Base-by-base conservation (phyloP, 2,797 vertebrate species). In the Leuciscus waleckii region DNA sequence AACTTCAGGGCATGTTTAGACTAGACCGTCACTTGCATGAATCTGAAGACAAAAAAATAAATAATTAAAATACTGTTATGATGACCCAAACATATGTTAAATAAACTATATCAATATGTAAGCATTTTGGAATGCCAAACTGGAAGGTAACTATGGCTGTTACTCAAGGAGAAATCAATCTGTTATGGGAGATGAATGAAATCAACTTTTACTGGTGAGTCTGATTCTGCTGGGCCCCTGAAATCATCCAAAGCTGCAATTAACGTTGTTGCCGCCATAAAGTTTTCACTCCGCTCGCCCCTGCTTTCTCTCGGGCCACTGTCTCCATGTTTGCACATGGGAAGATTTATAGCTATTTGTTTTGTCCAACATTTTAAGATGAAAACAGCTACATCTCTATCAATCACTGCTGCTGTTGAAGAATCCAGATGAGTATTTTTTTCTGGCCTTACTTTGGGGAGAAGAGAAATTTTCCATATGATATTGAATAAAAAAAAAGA, bases 341-440 rank as follows among this genome's bases (percentile, higher is more conserved):
- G 14, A 54, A 88, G 81, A 88, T 90, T 89, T 81, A 90, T 86
- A 89, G 90, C 90, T 92, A 88, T 85, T 82, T 69, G 82, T 91
- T 89, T 93, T 92, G 93, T 93, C 93, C 92, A 91, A 90, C 90
- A 91, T 93, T 91, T 92, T 88, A 85, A 81, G 82, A 92, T 73
- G n/a, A 92, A 90, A 92, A 93, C 91, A 88, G 85, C 91, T 92
- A 92, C 91, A 92, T 91, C 83, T 78, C 81, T 79, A 87, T 90
- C 87, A 94, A 92, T 92, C 92, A 86, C 76, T 70, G 49, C 84
- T 83, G 82, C 84, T 79, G 86, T 69, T 79, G 84, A 89, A 79
- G 58, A 86, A 85, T 88, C 86, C 82, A 89, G 87, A 88, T 61
- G 43, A 74, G 61, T 41, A 56, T 80, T 54, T 86, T 82, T 58